These are phyloP conservation scores for Spicauda simplicius DNA, from an alignment of 2,888 invertebrate species.

Conservation along the genomic window DNA sequence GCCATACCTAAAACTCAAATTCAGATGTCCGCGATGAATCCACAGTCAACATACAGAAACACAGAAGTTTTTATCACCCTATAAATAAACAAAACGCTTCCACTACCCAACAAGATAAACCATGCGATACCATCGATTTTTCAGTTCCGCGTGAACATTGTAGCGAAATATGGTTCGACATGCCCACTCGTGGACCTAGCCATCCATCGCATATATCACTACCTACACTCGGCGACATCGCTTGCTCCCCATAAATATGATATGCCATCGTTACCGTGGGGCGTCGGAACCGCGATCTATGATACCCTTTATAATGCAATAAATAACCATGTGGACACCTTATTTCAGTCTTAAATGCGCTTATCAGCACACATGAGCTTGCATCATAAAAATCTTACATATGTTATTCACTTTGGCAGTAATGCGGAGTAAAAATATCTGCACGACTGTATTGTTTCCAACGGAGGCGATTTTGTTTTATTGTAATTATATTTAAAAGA, in stretches of 20 bases:
- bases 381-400: slow-evolving; percentile 32
- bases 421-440: background rate
- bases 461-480: no score
- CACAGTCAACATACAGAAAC: no score
- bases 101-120: background rate
- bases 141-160: slow-evolving; percentile 7
- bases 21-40: no score
- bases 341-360: slow-evolving; percentile 50
- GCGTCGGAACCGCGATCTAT: slow-evolving; percentile 57
- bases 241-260: slow-evolving; percentile 66
- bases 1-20: no score
- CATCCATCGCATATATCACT: slow-evolving; percentile 72
- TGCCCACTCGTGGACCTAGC: slow-evolving; percentile 31
- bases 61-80: no score
- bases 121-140: background rate
- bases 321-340: slow-evolving; percentile 67
- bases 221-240: slow-evolving; percentile 61
- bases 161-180: slow-evolving; percentile 27
- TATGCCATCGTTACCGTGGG: slow-evolving; percentile 66
- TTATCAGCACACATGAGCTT: slow-evolving; percentile 26
- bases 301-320: slow-evolving; percentile 70
- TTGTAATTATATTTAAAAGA: no score
- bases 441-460: slow-evolving; percentile 11
- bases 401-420: slow-evolving; percentile 21
- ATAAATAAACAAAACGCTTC: background rate